phyloP scores from a whole-genome alignment of 2,888 invertebrate species.

The Crioceris asparagi region DNA sequence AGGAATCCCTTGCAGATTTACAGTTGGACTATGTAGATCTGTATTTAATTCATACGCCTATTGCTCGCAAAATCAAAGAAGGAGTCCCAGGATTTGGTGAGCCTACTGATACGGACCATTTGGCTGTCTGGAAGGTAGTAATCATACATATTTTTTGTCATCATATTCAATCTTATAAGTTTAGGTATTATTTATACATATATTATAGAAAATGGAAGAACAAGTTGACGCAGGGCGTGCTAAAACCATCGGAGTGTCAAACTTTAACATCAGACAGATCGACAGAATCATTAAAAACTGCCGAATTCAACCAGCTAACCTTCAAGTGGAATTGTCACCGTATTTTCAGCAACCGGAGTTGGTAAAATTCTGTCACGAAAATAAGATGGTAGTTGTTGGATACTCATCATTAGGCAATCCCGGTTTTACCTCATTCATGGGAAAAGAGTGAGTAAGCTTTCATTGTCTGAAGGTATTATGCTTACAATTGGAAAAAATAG shows the following conservation, averaged over 20 bases:
- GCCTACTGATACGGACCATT: constrained; percentile 7
- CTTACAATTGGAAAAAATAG: no score
- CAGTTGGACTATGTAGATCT: constrained; percentile 25
- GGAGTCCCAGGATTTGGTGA: constrained; percentile 5
- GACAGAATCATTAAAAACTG: constrained; percentile 44
- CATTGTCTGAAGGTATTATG: not conserved
- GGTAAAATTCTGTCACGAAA: constrained; percentile 8
- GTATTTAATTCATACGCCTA: constrained; percentile 25
- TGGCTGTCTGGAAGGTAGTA: constrained; percentile 10
- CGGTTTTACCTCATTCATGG: no score
- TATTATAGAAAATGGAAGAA: constrained; percentile 46
- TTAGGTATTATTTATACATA: not conserved
- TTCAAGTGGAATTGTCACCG: constrained; percentile 50
- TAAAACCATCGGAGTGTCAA: constrained; percentile 14
- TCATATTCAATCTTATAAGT: no score
- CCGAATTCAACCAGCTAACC: constrained; percentile 46
- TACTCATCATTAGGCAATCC: constrained; percentile 4
- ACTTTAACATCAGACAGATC: constrained; percentile 56
- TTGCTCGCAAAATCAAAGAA: constrained; percentile 13
- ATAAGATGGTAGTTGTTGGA: constrained; percentile 4
- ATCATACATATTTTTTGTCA: no score
- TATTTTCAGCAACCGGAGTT: constrained; percentile 40
- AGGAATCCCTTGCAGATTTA: constrained; percentile 21
- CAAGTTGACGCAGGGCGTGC: constrained; percentile 42
- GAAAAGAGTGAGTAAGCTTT: no score